These are phyloP conservation scores for Cephalopachus bancanus DNA, from an alignment of 2,797 vertebrate species.

Conservation along the genomic window DNA sequence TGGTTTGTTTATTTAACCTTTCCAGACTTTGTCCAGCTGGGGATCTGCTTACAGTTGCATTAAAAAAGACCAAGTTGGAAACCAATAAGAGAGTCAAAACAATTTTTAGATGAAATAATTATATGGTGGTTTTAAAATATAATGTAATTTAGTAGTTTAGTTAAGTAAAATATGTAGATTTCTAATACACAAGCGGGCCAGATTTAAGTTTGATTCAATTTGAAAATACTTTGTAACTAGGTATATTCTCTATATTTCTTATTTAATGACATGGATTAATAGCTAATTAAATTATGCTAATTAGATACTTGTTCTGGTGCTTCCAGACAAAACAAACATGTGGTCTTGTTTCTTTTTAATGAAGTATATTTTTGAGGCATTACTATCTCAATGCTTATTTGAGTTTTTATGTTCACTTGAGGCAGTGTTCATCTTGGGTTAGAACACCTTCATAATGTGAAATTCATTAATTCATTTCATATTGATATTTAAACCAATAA, in stretches of 20 bases:
- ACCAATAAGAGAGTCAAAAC: not conserved
- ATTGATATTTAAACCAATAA: constrained; percentile 64
- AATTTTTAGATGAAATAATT: not conserved
- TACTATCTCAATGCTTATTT: constrained; percentile 45
- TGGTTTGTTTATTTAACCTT: constrained; percentile 53
- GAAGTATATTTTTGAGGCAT: constrained; percentile 64
- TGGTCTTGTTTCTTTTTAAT: constrained; percentile 64
- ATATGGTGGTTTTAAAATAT: constrained; percentile 32
- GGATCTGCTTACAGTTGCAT: not conserved
- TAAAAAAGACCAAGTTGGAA: constrained; percentile 33
- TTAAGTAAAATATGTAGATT: constrained; percentile 22
- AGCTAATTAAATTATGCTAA: constrained; percentile 68
- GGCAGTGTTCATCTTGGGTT: constrained; percentile 20
- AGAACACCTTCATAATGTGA: constrained; percentile 59
- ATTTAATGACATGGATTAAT: constrained; percentile 35
- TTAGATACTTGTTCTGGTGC: not conserved
- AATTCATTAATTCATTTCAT: constrained; percentile 60
- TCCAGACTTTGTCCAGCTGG: not conserved
- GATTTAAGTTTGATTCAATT: constrained; percentile 58
- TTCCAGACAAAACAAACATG: constrained; percentile 59
- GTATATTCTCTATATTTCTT: constrained; percentile 32
- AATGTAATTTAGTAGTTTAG: not conserved
- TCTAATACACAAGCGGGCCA: not conserved
- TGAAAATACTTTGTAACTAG: constrained; percentile 47
- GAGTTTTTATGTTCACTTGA: constrained; percentile 67